A percentile compares a stretch with the other conserved stretches of the same genome.
Conservation (phyloP, 2,888 invertebrate species). For the Latrodectus elegans region DNA sequence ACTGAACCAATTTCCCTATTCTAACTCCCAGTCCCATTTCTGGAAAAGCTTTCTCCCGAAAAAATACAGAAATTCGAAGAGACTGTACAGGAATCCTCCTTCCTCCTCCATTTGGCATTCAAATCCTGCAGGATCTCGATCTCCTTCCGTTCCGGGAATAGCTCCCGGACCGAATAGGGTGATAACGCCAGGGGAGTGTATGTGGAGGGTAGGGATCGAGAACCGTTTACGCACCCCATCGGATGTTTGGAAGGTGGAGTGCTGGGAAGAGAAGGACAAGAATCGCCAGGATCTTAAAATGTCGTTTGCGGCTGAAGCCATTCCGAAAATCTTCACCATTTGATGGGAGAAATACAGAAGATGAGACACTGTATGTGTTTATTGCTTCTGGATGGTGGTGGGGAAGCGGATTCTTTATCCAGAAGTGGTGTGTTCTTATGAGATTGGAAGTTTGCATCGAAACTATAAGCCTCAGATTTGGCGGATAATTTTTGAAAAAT, state of each 20-base stretch:
- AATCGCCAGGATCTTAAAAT: constrained; percentile 51
- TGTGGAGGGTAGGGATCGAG: constrained; percentile 15
- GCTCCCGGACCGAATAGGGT: constrained; percentile 34
- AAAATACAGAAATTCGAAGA: constrained; percentile 1
- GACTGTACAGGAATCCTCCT: not conserved
- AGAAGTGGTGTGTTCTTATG: not conserved
- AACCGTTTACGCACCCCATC: constrained; percentile 52
- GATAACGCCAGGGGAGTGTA: constrained; percentile 22
- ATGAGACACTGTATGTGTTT: constrained; percentile 18
- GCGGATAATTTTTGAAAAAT: not conserved
- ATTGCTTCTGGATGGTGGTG: constrained; percentile 33
- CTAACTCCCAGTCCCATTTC: not conserved
- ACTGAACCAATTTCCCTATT: too few species aligned
- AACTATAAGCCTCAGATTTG: not conserved
- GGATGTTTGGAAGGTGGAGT: constrained; percentile 39
- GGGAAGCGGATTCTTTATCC: not conserved
- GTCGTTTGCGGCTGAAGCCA: constrained; percentile 48
- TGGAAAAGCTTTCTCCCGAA: constrained; percentile 18
- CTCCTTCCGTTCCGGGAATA: constrained; percentile 43
- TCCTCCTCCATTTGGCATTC: constrained; percentile 50
- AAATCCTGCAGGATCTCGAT: constrained; percentile 45
- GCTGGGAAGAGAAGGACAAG: constrained; percentile 27
- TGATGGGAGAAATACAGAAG: not conserved
- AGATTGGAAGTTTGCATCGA: not conserved
- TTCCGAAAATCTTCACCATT: not conserved